Percentiles rank a stretch among this genome's conserved stretches.
Conservation (phyloP, 37 sponge, comb jelly and placozoan genomes). For the Ephydatia muelleri region DNA sequence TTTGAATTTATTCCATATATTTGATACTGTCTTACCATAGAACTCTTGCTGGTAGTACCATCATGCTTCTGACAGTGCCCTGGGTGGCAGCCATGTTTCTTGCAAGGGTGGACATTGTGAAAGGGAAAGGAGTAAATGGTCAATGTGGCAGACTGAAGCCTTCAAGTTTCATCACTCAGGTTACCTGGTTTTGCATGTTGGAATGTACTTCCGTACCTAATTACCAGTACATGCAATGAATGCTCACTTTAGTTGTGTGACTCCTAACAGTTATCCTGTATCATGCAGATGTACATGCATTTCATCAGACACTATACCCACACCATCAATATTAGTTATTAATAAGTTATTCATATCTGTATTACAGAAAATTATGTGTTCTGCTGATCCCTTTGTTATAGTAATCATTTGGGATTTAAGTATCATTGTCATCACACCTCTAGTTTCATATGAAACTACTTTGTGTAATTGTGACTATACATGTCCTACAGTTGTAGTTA, state of each 20-base stretch:
- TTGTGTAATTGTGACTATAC: too few relatives aligned
- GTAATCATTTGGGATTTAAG: too few relatives aligned
- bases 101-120: conserved; percentile 86
- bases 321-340: too few relatives aligned
- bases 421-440: too few relatives aligned
- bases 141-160: conserved; percentile 35
- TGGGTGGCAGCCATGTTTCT: conserved; percentile 88
- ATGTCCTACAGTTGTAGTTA: too few relatives aligned
- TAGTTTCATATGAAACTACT: too few relatives aligned
- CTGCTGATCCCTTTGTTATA: too few relatives aligned
- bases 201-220: not conserved
- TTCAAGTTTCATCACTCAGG: conserved; percentile 67
- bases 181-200: not conserved
- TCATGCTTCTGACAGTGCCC: conserved; percentile 88
- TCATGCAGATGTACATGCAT: not conserved
- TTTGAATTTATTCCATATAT: not conserved
- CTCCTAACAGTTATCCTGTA: not conserved
- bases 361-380: too few relatives aligned
- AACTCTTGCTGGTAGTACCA: conserved; percentile 94
- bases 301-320: too few relatives aligned
- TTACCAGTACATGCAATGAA: not conserved
- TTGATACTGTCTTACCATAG: conserved; percentile 14
- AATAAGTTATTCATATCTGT: too few relatives aligned
- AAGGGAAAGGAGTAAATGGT: conserved; percentile 58
- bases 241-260: not conserved